Conservation (phyloP, 2,113 vertebrate species). For the Triplophysa siluroides region DNA sequence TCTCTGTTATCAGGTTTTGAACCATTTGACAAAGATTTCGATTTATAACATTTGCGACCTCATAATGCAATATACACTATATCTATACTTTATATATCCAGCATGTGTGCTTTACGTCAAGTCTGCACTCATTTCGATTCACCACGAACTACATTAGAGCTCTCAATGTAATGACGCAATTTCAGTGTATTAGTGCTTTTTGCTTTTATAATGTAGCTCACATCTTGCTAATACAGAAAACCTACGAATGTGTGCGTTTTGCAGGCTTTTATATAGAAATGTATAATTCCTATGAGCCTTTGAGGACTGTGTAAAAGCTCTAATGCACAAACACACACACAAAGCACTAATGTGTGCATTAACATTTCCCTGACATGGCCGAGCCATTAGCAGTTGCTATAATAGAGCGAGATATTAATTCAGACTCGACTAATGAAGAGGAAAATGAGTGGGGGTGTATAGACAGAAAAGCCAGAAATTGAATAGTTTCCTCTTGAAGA, state of each 20-base stretch:
- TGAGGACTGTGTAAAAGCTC: not conserved
- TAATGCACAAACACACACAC: slow-evolving; percentile 23
- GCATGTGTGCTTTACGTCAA: not conserved
- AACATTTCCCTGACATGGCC: slow-evolving; percentile 3
- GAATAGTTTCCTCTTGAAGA: not conserved
- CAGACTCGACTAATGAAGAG: not conserved
- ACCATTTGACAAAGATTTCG: too few relatives aligned
- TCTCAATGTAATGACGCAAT: not conserved
- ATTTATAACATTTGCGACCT: too few relatives aligned
- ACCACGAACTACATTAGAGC: not conserved
- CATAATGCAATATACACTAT: too few relatives aligned
- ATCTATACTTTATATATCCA: not conserved
- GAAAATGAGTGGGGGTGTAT: not conserved
- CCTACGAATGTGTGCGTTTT: not conserved
- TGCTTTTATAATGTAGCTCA: slow-evolving; percentile 1
- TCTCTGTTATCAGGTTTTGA: too few relatives aligned
- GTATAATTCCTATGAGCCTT: slow-evolving; percentile 7
- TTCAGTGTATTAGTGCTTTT: not conserved
- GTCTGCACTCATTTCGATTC: not conserved
- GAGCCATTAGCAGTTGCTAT: slow-evolving; percentile 18
- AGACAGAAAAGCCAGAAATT: not conserved
- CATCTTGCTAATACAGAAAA: not conserved
- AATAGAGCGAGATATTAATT: slow-evolving; percentile 12
- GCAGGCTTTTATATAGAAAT: slow-evolving; percentile 5
- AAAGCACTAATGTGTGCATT: slow-evolving; percentile 28